These are phyloP conservation scores for Acrossocheilus wenchowensis DNA, from an alignment of 2,797 vertebrate genomes.

Conservation along the genomic window DNA sequence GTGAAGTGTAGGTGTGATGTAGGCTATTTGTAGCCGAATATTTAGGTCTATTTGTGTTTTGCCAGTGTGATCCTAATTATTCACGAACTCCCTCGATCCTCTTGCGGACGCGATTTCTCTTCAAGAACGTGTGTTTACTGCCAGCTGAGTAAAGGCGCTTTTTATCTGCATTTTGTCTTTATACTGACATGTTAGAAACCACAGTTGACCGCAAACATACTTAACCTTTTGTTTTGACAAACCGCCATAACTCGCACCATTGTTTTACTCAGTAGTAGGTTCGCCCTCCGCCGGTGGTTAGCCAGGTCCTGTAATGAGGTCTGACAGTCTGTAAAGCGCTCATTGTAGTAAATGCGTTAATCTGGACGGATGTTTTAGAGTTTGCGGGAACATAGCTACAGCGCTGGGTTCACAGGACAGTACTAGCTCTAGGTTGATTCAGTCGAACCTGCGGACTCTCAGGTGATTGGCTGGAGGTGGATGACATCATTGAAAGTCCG, in stretches of 20 bases:
- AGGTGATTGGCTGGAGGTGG: slow-evolving; percentile 72
- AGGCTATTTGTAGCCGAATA: neutral
- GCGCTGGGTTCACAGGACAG: slow-evolving; percentile 4
- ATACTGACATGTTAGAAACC: neutral
- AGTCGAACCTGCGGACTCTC: slow-evolving; percentile 42
- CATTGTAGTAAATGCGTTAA: neutral
- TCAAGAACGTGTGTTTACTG: neutral
- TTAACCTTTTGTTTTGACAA: neutral
- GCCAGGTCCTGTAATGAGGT: neutral
- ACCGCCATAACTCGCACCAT: neutral
- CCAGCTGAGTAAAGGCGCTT: neutral
- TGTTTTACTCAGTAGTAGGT: neutral
- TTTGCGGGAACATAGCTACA: neutral
- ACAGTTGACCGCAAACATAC: neutral
- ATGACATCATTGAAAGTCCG: slow-evolving; percentile 72
- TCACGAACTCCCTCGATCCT: neutral
- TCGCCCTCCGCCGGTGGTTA: neutral
- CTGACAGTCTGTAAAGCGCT: neutral
- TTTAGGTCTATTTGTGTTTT: neutral
- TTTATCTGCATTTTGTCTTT: neutral
- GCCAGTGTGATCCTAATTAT: neutral
- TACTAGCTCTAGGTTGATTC: slow-evolving; percentile 49
- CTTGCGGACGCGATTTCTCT: neutral
- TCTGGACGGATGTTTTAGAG: neutral
- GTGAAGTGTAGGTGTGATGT: neutral